These are phyloP conservation scores for Neosalanx taihuensis DNA, from an alignment of 2,797 vertebrate species.

Conservation along the genomic window DNA sequence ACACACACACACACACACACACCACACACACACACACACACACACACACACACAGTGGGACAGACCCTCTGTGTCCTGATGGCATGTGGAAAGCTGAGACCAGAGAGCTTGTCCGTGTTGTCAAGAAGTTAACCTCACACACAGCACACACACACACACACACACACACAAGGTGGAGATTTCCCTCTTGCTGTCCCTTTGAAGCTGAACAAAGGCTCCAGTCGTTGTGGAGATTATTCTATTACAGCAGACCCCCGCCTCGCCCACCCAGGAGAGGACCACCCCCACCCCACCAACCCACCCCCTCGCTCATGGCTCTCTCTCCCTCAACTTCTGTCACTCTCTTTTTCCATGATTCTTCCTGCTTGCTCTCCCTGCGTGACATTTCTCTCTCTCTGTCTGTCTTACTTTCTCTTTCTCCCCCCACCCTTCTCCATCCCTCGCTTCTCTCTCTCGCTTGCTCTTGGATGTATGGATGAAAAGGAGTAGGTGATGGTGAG, in stretches of 20 bases:
- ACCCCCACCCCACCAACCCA: conserved; percentile 31
- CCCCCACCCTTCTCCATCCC: no score
- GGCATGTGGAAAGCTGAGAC: conserved; percentile 36
- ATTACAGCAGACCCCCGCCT: conserved; percentile 38
- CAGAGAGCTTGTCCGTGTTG: conserved; percentile 26
- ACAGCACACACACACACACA: not conserved
- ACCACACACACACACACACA: conserved; percentile 17
- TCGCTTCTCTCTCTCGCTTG: no score
- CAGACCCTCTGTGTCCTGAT: conserved; percentile 18
- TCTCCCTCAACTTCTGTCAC: not conserved
- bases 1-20: conserved; percentile 22
- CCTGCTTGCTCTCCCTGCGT: no score
- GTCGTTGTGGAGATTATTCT: conserved; percentile 57
- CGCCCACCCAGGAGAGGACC: conserved; percentile 63
- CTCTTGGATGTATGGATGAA: no score
- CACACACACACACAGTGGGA: conserved; percentile 11
- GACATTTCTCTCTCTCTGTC: no score
- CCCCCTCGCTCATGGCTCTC: not conserved
- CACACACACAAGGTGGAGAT: no score
- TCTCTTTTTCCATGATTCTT: no score
- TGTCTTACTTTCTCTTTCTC: no score
- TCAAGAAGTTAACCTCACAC: conserved; percentile 39
- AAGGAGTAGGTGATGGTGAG: no score
- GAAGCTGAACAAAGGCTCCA: conserved; percentile 67
- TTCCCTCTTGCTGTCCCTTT: conserved; percentile 48